These are phyloP conservation scores for Protodeltote pygarga DNA, from an alignment of 2,888 invertebrate genomes.

Conservation along the genomic window DNA sequence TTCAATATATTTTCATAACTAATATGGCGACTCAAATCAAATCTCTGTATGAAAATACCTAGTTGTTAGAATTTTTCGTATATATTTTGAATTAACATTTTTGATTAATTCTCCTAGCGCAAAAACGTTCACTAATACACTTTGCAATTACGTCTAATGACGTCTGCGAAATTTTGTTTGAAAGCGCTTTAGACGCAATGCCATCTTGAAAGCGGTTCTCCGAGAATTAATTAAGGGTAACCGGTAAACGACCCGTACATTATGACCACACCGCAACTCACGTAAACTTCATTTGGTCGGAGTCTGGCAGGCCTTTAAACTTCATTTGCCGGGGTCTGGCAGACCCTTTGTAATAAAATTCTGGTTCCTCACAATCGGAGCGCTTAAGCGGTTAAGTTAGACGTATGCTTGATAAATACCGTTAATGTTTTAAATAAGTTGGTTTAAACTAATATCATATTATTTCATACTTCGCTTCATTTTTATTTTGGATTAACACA, in stretches of 20 bases:
- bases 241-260: constrained; percentile 52
- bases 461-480: too few relatives aligned
- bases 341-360: constrained; percentile 56
- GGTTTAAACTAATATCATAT: not conserved
- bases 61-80: too few relatives aligned
- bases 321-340: constrained; percentile 28
- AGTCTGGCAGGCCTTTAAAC: constrained; percentile 41
- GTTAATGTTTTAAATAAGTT: not conserved
- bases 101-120: not conserved
- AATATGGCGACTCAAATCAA: too few relatives aligned
- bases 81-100: not conserved
- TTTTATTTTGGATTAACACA: too few relatives aligned
- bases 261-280: constrained; percentile 52
- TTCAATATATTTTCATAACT: too few relatives aligned
- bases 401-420: constrained; percentile 18
- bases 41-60: too few relatives aligned
- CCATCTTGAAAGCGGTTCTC: constrained; percentile 39
- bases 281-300: constrained; percentile 50
- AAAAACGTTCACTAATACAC: constrained; percentile 18
- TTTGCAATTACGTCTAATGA: constrained; percentile 14
- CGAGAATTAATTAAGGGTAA: constrained; percentile 56
- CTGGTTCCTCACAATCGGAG: constrained; percentile 43
- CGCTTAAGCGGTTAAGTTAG: constrained; percentile 25
- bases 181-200: constrained; percentile 16
- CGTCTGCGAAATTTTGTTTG: constrained; percentile 26